Base-by-base conservation (phyloP, 1,140 invertebrate species). In the Cotesia vestalis region DNA sequence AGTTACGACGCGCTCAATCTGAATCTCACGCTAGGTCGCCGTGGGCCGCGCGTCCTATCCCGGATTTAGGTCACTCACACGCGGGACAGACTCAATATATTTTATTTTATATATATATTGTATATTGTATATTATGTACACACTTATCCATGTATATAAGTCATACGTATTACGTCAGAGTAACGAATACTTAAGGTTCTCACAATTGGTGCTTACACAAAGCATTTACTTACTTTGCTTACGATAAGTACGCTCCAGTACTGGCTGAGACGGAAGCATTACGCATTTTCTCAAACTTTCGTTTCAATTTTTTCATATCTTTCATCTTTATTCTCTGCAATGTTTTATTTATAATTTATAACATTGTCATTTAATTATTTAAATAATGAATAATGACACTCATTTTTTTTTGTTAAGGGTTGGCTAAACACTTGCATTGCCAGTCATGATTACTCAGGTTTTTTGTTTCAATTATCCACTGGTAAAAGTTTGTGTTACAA, bases 31-130 rank as follows among this genome's bases (percentile, higher is more conserved):
- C 79, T 86, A 81, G 74, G 73, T 78, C 66, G 73, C 74, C 17
- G 38, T 67, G 66, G 60, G 53, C 51, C 73, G 57, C 73, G 75
- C 74, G 17, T 76, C 78, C 72, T 73, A n/a, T 74, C 77, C 73
- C 73, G 82, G 80, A 86, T 86, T 85, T 83, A 81, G 84, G 84
- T 86, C 84, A 85, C 74, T 77, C 81, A 75, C 79, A 79, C 76
- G 78, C 73, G 73, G 74, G 70, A 73, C 74, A 72, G 70, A 73
- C 74, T 75, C 67, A 70, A 67, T 60, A n/a, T 14, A 64, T 40
- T 59, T 52, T 53, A 72, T 40, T 55, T 55, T 55, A 14, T 20
- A 4, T 17, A 17, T n/a, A n/a, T n/a, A n/a, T n/a, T n/a, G n/a
- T n/a, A n/a, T 14, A 52, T 52, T 52, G 8, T 12, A 8, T 57